Base-by-base conservation (phyloP, 2,797 vertebrate species). In the Chelon labrosus region DNA sequence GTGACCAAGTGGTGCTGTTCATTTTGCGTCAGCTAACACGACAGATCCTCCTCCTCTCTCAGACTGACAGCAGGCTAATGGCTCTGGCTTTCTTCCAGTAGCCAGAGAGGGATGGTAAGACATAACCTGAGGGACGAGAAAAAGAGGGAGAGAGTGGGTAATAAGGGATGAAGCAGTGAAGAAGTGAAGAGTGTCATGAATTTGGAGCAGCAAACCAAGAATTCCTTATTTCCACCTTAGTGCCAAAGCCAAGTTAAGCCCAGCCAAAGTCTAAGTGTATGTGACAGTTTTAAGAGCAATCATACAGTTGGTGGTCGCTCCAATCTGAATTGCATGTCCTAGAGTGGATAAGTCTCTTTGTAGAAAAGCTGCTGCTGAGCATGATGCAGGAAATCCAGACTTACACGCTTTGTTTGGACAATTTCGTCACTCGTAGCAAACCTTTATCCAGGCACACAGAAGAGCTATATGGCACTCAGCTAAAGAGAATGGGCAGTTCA, bases 1-100 rank as follows among this genome's bases (percentile, higher is more conserved):
- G 65, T 39, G 75, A 70, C 73, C 81, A 60, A 70, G 64, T 31
- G 75, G n/a, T 57, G 65, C 71, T 86, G 77, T 79, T 89, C 79
- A 80, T 89, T 88, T 81, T 85, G 82, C 87, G 79, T 88, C 80
- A 84, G 80, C 82, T 85, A 89, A 89, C 81, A 86, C 89, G 81
- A 91, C 83, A 83, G 88, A 94, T 92, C 85, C 83, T 73, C 42
- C 41, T 86, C 80, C 72, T 83, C 79, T 70, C 74, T 69, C 83
- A 87, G 79, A 91, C 76, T 73, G 88, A 90, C 88, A 93, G 85
- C 82, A 76, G 87, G 77, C 85, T 93, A 93, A 94, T 91, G 79
- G 90, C 77, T 87, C 88, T 93, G 92, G 92, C 87, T 79, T 63
- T 69, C 58, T 78, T 89, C 92, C 91, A 93, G 67, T 68, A 74